Evolutionary conservation across 2,113 vertebrate genomes (phyloP).

Genomic region (Lepisosteus oculatus): DNA sequence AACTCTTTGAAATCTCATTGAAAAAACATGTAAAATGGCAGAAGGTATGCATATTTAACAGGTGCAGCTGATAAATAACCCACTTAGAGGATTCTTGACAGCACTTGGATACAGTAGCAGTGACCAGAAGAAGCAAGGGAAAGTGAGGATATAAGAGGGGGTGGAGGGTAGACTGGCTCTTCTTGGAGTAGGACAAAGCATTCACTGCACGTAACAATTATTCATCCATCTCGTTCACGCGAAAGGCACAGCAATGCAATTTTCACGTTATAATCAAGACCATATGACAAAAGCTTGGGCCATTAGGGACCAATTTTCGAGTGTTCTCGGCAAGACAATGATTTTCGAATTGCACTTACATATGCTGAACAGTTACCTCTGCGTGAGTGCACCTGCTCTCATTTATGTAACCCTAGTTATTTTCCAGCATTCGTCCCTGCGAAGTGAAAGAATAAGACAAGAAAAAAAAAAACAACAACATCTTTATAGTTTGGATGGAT

Average conservation of each 20-base stretch:
- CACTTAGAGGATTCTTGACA: constrained; percentile 63
- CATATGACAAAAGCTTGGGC: constrained; percentile 83
- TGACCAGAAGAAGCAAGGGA: constrained; percentile 53
- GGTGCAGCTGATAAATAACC: constrained; percentile 61
- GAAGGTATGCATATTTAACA: constrained; percentile 48
- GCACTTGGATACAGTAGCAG: constrained; percentile 49
- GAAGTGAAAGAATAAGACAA: constrained; percentile 18
- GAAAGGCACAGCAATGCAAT: constrained; percentile 83
- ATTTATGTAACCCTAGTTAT: constrained; percentile 58
- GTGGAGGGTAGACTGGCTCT: constrained; percentile 46
- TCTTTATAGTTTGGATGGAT: constrained; percentile 36
- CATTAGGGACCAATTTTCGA: constrained; percentile 87
- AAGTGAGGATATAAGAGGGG: constrained; percentile 3
- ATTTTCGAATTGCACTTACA: constrained; percentile 87
- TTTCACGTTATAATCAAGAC: constrained; percentile 89
- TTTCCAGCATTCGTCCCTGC: constrained; percentile 45
- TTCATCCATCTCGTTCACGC: constrained; percentile 79
- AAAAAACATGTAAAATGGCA: constrained; percentile 29
- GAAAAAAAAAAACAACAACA: constrained; percentile 38
- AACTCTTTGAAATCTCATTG: constrained; percentile 30
- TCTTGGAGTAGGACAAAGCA: constrained; percentile 59
- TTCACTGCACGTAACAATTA: constrained; percentile 82
- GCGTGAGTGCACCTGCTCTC: constrained; percentile 74
- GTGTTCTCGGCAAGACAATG: constrained; percentile 86
- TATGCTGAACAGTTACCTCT: constrained; percentile 84